Evolutionary conservation across 2,797 vertebrate genomes (phyloP), one percentile per base, ranked within the genome.

Genomic region (Paramormyrops hopkinsi): DNA sequence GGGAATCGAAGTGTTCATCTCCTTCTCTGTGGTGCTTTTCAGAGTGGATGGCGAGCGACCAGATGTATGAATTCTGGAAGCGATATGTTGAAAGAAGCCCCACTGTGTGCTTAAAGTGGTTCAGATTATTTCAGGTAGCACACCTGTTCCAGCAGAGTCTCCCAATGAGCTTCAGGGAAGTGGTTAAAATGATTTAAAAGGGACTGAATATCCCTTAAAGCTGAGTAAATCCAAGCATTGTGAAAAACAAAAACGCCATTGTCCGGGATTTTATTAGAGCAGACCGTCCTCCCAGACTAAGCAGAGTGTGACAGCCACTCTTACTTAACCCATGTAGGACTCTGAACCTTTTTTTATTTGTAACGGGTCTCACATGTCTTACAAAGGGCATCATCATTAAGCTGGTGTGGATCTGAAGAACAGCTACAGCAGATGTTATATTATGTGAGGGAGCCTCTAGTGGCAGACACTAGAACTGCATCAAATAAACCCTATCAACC

Each of bases 161-260:
- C 46, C 82, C 19, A 59, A 82, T 51, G 82, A 84, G 73, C 37
- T 19, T 79, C 73, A 22, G 73, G 73, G 41, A 79, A 37, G 17
- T 19, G 73, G 14, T 76, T 76, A 41, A 76, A 76, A 76, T 76
- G 69, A 83, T 83, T 84, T 25, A 84, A 84, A 84, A 84, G 82
- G 44, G 46, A 50, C 46, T 44, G n/a, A 11, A 48, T 48, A 84
- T 84, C 44, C 82, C 82, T 84, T 25, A 50, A 50, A 48, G 46
- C 46, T n/a, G 9, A 84, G 46, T 51, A 48, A 51, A 79, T 44
- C 37, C 73, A 79, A 41, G 17, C 73, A 44, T 79, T 79, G 73
- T n/a, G 14, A 79, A 41, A 84, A 84, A 50, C n/a, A 22, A 84
- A 84, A 22, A 84, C 2, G 9, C 17, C 17, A 11, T 25, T 44